Evolutionary conservation across 2,797 vertebrate genomes (phyloP), one percentile per base, ranked within the genome.

Genomic region (Muraenolepis orangiensis): DNA sequence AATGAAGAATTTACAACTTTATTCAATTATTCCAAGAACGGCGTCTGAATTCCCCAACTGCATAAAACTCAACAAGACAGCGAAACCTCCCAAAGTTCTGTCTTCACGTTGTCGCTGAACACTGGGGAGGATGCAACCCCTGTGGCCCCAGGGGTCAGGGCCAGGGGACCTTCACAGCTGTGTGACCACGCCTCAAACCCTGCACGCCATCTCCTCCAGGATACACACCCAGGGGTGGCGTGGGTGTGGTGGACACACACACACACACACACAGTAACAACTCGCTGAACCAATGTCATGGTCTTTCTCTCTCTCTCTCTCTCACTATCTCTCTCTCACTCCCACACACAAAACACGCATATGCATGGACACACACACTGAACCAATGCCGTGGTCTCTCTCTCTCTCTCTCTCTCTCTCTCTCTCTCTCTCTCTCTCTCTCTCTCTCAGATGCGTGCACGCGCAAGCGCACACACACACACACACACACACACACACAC

Each of bases 401-500:
- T 38, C 36, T 12, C 36, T 38, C 36, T 6, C 5, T 38, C 36
- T 38, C 36, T 12, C 36, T 38, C 36, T 38, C 36, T 7, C 36
- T 38, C 36, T 38, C 36, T 38, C 36, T 6, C 36, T 12, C 36
- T 51, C 10, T 5, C 10, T 34, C 32, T 34, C 32, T 34, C 32
- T 34, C 32, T 34, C 32, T 34, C 32, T 34, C 32, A 3, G 3
- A 34, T 34, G 42, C 42, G n/a, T 1, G 18, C 51, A 23, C 51
- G 18, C 51, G 5, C n/a, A 64, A 7, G 12, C 23, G 26, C n/a
- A 64, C 61, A 64, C 67, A 73, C 26, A 73, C 67, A 38, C 1
- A 69, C 30, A 36, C 29, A 76, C 16, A 72, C 71, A 51, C 66
- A 32, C 46, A n/a, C 67, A 66, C 66, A 69, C 18, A 40, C 26